Evolutionary conservation across 2,888 invertebrate species (phyloP), one percentile per base, ranked within the genome.

Genomic region (Caenorhabditis sinica): DNA sequence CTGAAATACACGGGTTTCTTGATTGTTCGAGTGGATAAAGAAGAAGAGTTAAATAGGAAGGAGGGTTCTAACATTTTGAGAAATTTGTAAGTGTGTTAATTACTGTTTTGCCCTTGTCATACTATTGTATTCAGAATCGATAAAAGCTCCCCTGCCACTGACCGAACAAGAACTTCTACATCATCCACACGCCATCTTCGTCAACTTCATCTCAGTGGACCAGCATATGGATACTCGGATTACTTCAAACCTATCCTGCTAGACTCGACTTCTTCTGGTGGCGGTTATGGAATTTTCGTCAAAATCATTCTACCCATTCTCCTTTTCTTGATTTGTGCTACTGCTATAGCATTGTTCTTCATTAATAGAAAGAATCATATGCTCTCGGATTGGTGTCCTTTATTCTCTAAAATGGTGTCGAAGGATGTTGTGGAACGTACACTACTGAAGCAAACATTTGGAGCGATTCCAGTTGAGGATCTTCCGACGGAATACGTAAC

Each of bases 1-100:
- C 75, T 91, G 30, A 90, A 90, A 71, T 93, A 93, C 83, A 92
- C 92, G 1, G 93, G 93, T 33, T 93, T 91, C 72, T 79, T 93
- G 65, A 92, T 93, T 61, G 93, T 90, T 17, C 61, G 92, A 49
- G 92, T 92, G 6, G 92, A 92, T 63, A 87, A 91, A 51, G 91
- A 91, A 71, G 87, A 85, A 56, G 85, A 85, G 20, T 11, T 74
- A 51, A 81, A 81, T 5, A 49, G 60, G 25, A 77, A 69, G 40
- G 77, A 63, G n/a, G 79, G 45, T 11, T 60, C 69, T 3, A 71
- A 53, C 25, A 71, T 81, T 61, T 63, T 69, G 33, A 68, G 74
- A 23, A 73, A 60, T 60, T n/a, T 73, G 74, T 80, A 60, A 79
- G 79, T 53, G 45, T 45, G 28, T 2, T 20, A 13, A 23, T 49